Percentiles rank a stretch among this genome's conserved stretches.
These are phyloP conservation scores for Nephrotoma guestfalica DNA, from an alignment of 2,888 invertebrate genomes.

Conservation along the genomic window DNA sequence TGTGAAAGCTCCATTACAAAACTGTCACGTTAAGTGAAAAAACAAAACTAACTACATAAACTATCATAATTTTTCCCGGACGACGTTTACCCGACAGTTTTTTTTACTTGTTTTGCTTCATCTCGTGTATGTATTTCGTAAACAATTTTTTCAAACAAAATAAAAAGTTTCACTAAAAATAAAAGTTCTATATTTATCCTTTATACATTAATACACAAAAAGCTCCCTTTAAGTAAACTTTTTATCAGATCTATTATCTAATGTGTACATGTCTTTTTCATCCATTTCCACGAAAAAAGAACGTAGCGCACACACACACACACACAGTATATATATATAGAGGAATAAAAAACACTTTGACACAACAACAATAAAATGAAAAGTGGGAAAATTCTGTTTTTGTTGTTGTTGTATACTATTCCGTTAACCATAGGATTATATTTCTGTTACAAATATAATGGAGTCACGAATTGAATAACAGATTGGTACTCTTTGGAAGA, in stretches of 20 bases:
- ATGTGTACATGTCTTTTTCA: not conserved
- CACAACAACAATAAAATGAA: not conserved
- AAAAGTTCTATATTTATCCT: not conserved
- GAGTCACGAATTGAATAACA: slow-evolving; percentile 4
- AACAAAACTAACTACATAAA: not conserved
- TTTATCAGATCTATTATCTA: not conserved
- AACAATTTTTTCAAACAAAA: not conserved
- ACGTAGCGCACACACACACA: not conserved
- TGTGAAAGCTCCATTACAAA: not conserved
- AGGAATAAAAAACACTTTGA: not conserved
- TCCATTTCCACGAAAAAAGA: not conserved
- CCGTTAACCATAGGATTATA: not conserved
- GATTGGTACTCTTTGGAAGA: not conserved
- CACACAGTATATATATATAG: not conserved
- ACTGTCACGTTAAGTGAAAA: not conserved
- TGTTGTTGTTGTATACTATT: not conserved
- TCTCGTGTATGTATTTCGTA: not conserved
- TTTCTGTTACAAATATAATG: slow-evolving; percentile 1
- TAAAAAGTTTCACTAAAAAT: not conserved
- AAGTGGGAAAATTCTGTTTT: not conserved
- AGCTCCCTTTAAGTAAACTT: not conserved
- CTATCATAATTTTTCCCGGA: not conserved
- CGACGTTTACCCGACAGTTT: not conserved
- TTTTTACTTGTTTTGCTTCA: not conserved
- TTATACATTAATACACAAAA: not conserved